Evolutionary conservation across 2,113 vertebrate genomes (phyloP).

Genomic region (Labeo catla): DNA sequence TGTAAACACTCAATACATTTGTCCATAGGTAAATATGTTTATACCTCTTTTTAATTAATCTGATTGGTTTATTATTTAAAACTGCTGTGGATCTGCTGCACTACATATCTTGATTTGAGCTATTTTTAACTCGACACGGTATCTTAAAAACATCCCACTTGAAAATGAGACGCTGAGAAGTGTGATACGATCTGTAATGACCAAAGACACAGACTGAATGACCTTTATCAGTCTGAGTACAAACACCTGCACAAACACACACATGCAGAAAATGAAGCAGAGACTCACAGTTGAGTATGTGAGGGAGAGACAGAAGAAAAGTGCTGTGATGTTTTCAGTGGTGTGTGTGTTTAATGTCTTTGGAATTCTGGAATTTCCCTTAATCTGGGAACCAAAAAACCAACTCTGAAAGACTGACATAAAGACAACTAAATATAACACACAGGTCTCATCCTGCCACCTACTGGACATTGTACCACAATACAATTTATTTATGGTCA

Average conservation of each 20-base stretch:
- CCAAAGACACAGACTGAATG: constrained; percentile 13
- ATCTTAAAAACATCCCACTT: neutral
- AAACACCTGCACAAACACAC: constrained; percentile 59
- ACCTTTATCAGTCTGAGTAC: constrained; percentile 54
- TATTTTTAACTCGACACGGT: neutral
- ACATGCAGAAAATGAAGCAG: neutral
- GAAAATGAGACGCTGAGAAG: neutral
- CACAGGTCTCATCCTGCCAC: neutral
- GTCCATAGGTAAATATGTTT: neutral
- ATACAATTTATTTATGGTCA: too few relatives aligned
- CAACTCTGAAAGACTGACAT: constrained; percentile 2
- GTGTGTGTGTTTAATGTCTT: constrained; percentile 27
- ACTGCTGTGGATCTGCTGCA: neutral
- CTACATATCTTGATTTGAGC: neutral
- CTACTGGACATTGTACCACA: too few relatives aligned
- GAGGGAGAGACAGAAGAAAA: constrained; percentile 18
- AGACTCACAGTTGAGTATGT: neutral
- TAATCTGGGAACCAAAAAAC: constrained; percentile 25
- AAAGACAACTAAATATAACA: neutral
- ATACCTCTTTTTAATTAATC: neutral
- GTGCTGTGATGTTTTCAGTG: constrained; percentile 48
- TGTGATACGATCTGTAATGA: neutral
- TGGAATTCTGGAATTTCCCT: constrained; percentile 67
- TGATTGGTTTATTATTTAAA: neutral
- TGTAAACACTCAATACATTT: neutral